These are phyloP conservation scores for Colletes collaris DNA, from an alignment of 2,888 invertebrate genomes.

Conservation along the genomic window DNA sequence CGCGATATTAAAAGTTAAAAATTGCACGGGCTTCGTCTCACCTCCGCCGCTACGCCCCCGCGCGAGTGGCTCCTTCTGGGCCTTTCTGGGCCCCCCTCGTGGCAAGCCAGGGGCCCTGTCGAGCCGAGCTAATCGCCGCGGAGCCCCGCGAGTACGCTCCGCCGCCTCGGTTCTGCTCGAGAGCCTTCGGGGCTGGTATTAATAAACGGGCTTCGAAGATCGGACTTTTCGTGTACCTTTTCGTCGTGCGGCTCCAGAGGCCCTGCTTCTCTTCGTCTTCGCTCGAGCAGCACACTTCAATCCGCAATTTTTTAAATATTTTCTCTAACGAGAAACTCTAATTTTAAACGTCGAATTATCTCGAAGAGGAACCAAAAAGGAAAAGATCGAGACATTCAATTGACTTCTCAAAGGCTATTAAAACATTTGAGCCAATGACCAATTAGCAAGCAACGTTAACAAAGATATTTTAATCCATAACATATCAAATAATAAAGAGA, in stretches of 20 bases:
- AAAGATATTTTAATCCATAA: too few relatives aligned
- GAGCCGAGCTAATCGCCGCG: conserved; percentile 76
- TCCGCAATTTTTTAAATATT: too few relatives aligned
- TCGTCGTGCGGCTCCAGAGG: conserved; percentile 9
- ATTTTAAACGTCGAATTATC: too few relatives aligned
- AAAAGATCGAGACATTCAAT: too few relatives aligned
- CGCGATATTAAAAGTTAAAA: conserved; percentile 64
- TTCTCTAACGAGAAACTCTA: too few relatives aligned
- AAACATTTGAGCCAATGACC: too few relatives aligned
- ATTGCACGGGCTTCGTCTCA: conserved; percentile 62
- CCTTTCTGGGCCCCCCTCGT: conserved; percentile 40
- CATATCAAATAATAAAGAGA: too few relatives aligned
- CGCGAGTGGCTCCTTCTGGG: conserved; percentile 29
- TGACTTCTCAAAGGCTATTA: too few relatives aligned
- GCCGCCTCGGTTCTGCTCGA: conserved; percentile 63
- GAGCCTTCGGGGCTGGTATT: conserved; percentile 63
- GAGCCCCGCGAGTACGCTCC: conserved; percentile 74
- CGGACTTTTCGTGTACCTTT: conserved; percentile 54
- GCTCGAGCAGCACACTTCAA: neutral
- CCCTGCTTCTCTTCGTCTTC: conserved; percentile 38
- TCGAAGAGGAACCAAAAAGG: too few relatives aligned
- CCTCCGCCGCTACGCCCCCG: conserved; percentile 55
- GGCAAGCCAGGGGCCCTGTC: conserved; percentile 52
- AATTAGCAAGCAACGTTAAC: too few relatives aligned
- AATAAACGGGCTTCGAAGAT: conserved; percentile 63